These are phyloP conservation scores for Malacoraja senta DNA, from an alignment of 2,797 vertebrate genomes.

Conservation along the genomic window DNA sequence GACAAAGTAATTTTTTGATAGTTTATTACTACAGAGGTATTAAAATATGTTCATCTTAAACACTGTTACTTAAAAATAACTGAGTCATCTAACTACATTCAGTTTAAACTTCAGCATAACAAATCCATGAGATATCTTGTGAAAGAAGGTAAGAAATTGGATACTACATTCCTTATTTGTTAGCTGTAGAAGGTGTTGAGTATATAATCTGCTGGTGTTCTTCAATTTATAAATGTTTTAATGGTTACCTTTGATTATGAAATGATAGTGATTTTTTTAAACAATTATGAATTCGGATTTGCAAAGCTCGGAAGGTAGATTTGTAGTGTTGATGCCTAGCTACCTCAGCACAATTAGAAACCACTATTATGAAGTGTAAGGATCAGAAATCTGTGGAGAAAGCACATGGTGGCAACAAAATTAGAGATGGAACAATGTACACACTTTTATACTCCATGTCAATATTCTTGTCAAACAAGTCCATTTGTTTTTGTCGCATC, in stretches of 20 bases:
- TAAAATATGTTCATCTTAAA: neutral
- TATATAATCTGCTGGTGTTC: neutral
- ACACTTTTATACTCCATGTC: neutral
- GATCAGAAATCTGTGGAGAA: neutral
- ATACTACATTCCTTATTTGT: neutral
- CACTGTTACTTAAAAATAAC: neutral
- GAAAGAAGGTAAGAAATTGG: neutral
- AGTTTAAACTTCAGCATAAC: neutral
- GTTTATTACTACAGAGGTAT: too few species aligned
- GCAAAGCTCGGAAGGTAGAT: too few species aligned
- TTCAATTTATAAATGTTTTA: neutral
- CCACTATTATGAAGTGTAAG: neutral
- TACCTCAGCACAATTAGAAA: neutral
- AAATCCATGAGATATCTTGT: too few species aligned
- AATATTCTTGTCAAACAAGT: neutral
- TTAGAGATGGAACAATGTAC: neutral
- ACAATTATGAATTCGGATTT: neutral
- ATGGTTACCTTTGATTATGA: neutral
- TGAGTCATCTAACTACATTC: neutral
- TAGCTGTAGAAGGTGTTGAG: neutral
- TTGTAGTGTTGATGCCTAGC: too few species aligned
- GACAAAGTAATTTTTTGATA: too few species aligned
- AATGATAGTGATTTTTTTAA: neutral
- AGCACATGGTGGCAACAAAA: neutral
- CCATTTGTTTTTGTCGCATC: neutral